A percentile compares a stretch with the other conserved stretches of the same genome.
These are phyloP conservation scores for Cantharis flavilabris DNA, from an alignment of 2,888 invertebrate genomes.

Conservation along the genomic window DNA sequence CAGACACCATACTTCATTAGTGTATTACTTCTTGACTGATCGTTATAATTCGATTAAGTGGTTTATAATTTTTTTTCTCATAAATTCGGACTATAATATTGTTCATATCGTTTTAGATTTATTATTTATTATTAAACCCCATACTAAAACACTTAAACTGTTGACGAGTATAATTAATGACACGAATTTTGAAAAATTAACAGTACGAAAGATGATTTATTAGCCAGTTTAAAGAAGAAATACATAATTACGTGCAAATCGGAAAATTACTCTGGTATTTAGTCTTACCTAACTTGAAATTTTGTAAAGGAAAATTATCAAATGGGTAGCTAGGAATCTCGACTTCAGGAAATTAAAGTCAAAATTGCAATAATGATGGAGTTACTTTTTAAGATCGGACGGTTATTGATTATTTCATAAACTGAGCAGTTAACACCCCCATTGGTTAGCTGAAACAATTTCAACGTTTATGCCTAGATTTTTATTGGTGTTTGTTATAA, in stretches of 20 bases:
- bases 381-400: not conserved
- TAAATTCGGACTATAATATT: not conserved
- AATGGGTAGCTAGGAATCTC: no score
- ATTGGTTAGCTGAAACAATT: not conserved
- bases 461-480: not conserved
- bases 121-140: not conserved
- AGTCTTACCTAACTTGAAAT: not conserved
- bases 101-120: not conserved
- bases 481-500: not conserved
- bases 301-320: not conserved
- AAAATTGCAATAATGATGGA: not conserved
- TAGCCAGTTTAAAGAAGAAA: not conserved
- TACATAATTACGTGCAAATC: not conserved
- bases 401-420: not conserved
- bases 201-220: not conserved
- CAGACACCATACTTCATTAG: conserved; percentile 43
- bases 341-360: no score
- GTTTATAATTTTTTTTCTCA: conserved; percentile 20
- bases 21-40: conserved; percentile 32
- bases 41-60: conserved; percentile 42
- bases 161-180: not conserved
- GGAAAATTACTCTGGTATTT: not conserved
- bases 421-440: not conserved
- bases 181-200: not conserved
- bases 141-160: not conserved